These are phyloP conservation scores for Dromaius novaehollandiae DNA, from an alignment of 2,113 vertebrate genomes.

Conservation along the genomic window DNA sequence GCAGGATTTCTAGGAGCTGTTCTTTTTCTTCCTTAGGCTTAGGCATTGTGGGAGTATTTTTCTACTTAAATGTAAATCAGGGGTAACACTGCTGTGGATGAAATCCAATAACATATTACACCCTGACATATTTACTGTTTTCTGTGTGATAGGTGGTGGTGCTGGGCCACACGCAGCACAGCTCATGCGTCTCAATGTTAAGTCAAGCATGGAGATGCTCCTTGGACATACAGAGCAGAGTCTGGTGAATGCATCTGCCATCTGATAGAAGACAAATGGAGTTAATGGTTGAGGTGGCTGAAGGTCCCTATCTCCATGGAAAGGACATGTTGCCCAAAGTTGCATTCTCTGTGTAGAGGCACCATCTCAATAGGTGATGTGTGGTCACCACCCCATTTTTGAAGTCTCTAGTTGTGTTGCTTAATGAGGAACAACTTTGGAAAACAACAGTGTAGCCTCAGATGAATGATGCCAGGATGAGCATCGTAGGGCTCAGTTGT, in stretches of 20 bases:
- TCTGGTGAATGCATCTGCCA: neutral
- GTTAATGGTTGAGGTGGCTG: neutral
- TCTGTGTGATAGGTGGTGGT: neutral
- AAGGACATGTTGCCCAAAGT: accelerated
- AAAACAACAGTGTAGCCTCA: neutral
- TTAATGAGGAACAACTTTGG: neutral
- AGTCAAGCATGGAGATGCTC: neutral
- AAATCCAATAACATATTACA: neutral
- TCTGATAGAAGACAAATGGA: neutral
- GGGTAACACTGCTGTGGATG: accelerated
- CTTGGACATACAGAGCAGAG: neutral
- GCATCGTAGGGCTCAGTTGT: neutral
- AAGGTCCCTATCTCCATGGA: neutral
- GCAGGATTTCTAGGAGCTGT: neutral
- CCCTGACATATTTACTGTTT: neutral
- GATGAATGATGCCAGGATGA: neutral
- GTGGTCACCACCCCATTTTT: too few relatives aligned
- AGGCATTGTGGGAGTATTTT: neutral
- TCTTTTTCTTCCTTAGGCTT: neutral
- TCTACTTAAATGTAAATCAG: neutral
- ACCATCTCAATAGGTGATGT: neutral
- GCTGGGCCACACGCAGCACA: neutral
- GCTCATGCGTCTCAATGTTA: neutral
- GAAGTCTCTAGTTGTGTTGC: too few relatives aligned
- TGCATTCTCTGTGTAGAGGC: neutral